phyloP scores from a whole-genome alignment of 2,797 vertebrate genomes.

The Macropodus opercularis region DNA sequence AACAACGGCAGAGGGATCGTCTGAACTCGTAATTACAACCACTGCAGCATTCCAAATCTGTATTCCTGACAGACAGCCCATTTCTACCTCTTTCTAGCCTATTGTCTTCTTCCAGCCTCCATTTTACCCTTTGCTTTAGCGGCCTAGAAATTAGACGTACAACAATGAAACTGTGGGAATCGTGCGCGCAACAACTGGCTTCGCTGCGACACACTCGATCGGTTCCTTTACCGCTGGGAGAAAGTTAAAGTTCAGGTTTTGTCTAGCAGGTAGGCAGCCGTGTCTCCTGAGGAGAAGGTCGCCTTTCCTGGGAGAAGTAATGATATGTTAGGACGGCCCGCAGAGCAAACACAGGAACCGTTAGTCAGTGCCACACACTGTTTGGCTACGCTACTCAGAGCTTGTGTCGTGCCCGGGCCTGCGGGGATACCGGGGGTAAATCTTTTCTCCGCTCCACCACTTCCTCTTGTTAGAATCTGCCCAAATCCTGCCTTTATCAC shows the following conservation, averaged over 20 bases:
- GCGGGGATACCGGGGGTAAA: slow-evolving; percentile 61
- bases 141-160: slow-evolving; percentile 69
- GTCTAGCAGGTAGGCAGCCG: slow-evolving; percentile 43
- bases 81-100: slow-evolving; percentile 34
- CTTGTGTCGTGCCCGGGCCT: slow-evolving; percentile 69
- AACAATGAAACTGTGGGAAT: slow-evolving; percentile 72
- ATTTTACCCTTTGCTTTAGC: slow-evolving; percentile 65
- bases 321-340: slow-evolving; percentile 74
- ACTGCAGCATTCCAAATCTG: slow-evolving; percentile 63
- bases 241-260: slow-evolving; percentile 68
- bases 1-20: slow-evolving; percentile 56
- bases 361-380: slow-evolving; percentile 71
- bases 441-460: slow-evolving; percentile 54
- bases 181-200: slow-evolving; percentile 53
- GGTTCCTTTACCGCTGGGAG: slow-evolving; percentile 45
- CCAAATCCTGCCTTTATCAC: slow-evolving; percentile 75
- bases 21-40: slow-evolving; percentile 80
- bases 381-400: slow-evolving; percentile 63
- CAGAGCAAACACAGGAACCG: slow-evolving; percentile 72
- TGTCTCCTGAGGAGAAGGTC: slow-evolving; percentile 42
- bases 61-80: slow-evolving; percentile 56
- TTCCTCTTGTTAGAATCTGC: slow-evolving; percentile 70
- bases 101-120: slow-evolving; percentile 59
- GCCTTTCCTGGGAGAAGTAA: slow-evolving; percentile 62
- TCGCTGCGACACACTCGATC: slow-evolving; percentile 51